Evolutionary conservation across 2,888 invertebrate species (phyloP).

Genomic region (Cotesia congregata): DNA sequence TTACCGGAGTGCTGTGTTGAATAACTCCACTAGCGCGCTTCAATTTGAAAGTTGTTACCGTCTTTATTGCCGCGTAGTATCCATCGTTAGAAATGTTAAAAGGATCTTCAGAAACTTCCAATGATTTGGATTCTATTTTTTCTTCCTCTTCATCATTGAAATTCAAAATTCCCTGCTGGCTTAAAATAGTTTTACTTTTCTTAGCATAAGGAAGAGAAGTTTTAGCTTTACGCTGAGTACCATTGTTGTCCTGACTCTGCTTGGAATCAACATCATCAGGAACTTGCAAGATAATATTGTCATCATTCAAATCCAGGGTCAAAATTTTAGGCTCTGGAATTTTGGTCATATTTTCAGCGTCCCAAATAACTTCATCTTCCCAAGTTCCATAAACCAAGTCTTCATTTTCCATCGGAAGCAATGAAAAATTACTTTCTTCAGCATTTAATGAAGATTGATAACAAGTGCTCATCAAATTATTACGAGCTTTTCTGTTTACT

Average conservation of each 20-base stretch:
- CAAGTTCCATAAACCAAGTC: slow-evolving; percentile 95
- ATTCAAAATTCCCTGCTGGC: slow-evolving; percentile 96
- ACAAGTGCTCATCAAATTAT: slow-evolving; percentile 77
- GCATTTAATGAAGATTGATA: slow-evolving; percentile 62
- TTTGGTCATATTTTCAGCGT: slow-evolving; percentile 88
- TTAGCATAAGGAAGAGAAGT: slow-evolving; percentile 95
- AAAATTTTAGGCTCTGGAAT: slow-evolving; percentile 95
- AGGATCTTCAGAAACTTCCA: slow-evolving; percentile 93
- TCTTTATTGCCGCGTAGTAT: slow-evolving; percentile 93
- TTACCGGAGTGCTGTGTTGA: slow-evolving; percentile 98
- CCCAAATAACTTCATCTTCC: slow-evolving; percentile 99
- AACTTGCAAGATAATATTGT: slow-evolving; percentile 94
- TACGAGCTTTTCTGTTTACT: slow-evolving; percentile 82
- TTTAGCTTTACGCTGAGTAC: slow-evolving; percentile 88
- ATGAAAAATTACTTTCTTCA: slow-evolving; percentile 78
- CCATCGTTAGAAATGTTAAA: slow-evolving; percentile 99
- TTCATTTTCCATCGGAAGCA: slow-evolving; percentile 98
- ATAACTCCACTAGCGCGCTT: slow-evolving; percentile 94
- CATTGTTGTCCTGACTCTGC: slow-evolving; percentile 74
- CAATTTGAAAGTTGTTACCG: slow-evolving; percentile 82
- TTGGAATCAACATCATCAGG: slow-evolving; percentile 96
- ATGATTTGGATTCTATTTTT: slow-evolving; percentile 84
- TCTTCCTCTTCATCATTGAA: slow-evolving; percentile 87
- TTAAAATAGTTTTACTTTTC: slow-evolving; percentile 91
- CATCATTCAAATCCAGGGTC: slow-evolving; percentile 96